Conservation (phyloP, 1,140 invertebrate species). For the Leptoteleia sp. region DNA sequence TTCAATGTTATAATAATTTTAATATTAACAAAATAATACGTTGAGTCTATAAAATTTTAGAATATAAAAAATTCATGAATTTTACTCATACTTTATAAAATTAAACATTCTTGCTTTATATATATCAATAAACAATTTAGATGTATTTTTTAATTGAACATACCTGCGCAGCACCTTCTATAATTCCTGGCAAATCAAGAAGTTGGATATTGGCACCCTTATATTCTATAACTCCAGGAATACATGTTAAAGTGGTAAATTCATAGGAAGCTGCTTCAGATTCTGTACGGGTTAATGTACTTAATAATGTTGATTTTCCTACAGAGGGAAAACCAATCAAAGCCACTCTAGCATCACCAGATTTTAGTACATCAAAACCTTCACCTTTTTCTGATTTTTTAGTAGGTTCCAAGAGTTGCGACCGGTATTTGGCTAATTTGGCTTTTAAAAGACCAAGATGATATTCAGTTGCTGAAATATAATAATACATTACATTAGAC, state of each 20-base stretch:
- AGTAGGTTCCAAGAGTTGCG: slow-evolving; percentile 95
- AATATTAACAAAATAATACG: too few species aligned
- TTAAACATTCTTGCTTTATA: too few species aligned
- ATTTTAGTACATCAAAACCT: slow-evolving; percentile 99
- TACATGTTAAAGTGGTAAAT: slow-evolving; percentile 99
- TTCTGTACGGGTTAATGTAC: slow-evolving; percentile 95
- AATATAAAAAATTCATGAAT: too few species aligned
- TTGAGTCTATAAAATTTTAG: too few species aligned
- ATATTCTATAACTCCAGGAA: slow-evolving; percentile 99
- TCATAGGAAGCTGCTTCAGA: slow-evolving; percentile 98
- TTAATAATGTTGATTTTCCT: slow-evolving; percentile 97
- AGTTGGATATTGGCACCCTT: slow-evolving; percentile 99
- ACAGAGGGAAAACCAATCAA: slow-evolving; percentile 99
- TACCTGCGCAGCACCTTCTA: slow-evolving; percentile 96
- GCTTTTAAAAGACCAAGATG: slow-evolving; percentile 99
- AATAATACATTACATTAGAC: too few species aligned
- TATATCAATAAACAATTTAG: too few species aligned
- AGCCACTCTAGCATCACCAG: slow-evolving; percentile 98
- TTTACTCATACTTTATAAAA: too few species aligned
- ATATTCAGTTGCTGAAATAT: slow-evolving; percentile 98
- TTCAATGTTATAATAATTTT: too few species aligned
- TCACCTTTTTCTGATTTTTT: slow-evolving; percentile 99
- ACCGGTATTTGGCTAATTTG: slow-evolving; percentile 98
- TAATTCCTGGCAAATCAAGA: slow-evolving; percentile 97
- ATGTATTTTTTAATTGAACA: too few species aligned